Evolutionary conservation across 2,113 vertebrate species (phyloP).

Genomic region (Rattus norvegicus): DNA sequence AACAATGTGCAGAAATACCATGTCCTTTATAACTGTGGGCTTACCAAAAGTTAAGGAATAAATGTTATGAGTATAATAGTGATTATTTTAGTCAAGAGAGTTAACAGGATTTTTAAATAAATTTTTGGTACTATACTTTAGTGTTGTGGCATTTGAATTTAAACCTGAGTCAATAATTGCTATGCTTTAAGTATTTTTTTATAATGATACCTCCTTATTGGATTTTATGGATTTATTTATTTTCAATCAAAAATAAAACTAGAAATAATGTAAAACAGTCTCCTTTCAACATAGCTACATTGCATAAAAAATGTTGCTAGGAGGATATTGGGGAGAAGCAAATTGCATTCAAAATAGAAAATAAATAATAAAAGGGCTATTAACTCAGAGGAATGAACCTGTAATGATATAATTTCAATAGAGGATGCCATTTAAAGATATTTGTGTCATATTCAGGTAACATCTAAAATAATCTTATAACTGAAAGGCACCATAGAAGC

Average conservation of each 20-base stretch:
- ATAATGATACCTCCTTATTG: not conserved
- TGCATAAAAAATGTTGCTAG: not conserved
- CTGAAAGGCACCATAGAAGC: not conserved
- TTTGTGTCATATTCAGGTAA: not conserved
- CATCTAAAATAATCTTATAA: not conserved
- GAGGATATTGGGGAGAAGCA: not conserved
- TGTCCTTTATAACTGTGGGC: not conserved
- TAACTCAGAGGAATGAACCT: not conserved
- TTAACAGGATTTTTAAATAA: too few species aligned
- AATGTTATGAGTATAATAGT: not conserved
- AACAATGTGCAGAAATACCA: not conserved
- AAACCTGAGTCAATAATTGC: not conserved
- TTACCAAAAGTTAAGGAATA: not conserved
- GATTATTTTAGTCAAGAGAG: not conserved
- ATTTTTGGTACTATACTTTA: not conserved
- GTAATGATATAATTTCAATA: not conserved
- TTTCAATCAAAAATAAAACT: conserved; percentile 31
- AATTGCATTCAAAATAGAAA: not conserved
- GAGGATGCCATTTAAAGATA: not conserved
- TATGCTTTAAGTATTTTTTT: not conserved
- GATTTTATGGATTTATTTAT: conserved; percentile 27
- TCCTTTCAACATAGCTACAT: not conserved
- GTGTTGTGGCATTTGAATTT: not conserved
- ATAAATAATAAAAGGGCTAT: not conserved
- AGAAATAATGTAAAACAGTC: not conserved